Evolutionary conservation across 2,888 invertebrate genomes (phyloP).

Genomic region (Marronus borbonicus): DNA sequence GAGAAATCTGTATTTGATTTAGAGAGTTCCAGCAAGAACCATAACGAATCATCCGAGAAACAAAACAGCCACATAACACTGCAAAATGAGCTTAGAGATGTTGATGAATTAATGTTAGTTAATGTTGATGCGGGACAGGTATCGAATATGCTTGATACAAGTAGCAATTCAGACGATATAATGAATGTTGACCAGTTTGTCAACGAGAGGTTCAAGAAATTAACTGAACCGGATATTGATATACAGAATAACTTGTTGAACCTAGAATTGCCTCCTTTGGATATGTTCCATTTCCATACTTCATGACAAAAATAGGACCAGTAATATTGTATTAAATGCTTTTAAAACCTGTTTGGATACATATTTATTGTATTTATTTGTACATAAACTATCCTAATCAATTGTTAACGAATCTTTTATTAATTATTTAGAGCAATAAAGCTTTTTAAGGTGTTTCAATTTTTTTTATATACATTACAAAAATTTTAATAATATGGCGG

Average conservation of each 20-base stretch:
- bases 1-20: slow-evolving; percentile 19
- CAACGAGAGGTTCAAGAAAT: slow-evolving; percentile 68
- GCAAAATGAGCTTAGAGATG: slow-evolving; percentile 62
- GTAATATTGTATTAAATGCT: slow-evolving; percentile 2
- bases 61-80: slow-evolving; percentile 53
- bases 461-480: too few relatives aligned
- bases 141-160: slow-evolving; percentile 65
- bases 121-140: slow-evolving; percentile 62
- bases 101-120: slow-evolving; percentile 66
- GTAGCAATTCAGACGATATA: slow-evolving; percentile 67
- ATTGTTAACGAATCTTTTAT: slow-evolving; percentile 1
- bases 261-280: slow-evolving; percentile 66
- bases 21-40: not conserved
- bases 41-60: slow-evolving; percentile 18
- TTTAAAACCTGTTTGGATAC: not conserved
- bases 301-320: slow-evolving; percentile 45
- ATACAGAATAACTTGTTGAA: slow-evolving; percentile 61
- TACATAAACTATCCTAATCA: not conserved
- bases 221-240: slow-evolving; percentile 66
- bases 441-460: not conserved
- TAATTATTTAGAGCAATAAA: slow-evolving; percentile 12
- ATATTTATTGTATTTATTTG: slow-evolving; percentile 13
- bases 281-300: slow-evolving; percentile 66
- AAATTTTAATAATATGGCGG: too few relatives aligned
- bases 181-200: slow-evolving; percentile 70